Evolutionary conservation across 1,140 invertebrate species (phyloP), one percentile per base, ranked within the genome.

Genomic region (Epicauta chinensis): DNA sequence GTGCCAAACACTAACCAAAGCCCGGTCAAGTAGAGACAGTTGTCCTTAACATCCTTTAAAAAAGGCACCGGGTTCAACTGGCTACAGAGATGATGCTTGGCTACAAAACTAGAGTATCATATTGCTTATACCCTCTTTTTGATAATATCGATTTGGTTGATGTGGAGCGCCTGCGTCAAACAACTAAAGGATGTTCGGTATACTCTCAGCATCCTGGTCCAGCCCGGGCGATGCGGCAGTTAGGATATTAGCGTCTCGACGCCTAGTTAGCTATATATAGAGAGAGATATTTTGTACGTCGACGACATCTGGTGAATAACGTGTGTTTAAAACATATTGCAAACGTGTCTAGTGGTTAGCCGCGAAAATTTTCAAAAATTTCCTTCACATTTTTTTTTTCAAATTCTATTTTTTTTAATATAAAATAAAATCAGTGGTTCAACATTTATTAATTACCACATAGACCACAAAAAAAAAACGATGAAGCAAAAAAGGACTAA

Each of bases 141-240:
- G 53, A 63, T 60, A 58, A 64, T 65, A 65, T 65, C 63, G 63
- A 65, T 65, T n/a, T 58, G 49, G 23, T 23, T 7, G 23, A 39
- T 14, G 38, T 29, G 13, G 16, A 45, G 53, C 60, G 63, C 62
- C 43, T 51, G 61, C 60, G 56, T 59, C 48, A 23, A 37, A 32
- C n/a, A 52, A 60, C 36, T 49, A 57, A 56, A 58, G 56, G 62
- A 63, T 62, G 58, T 60, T 61, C 53, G 62, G 46, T 56, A 58
- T 53, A 61, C 64, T 23, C 7, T 61, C 64, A 66, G 64, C 64
- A 64, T 66, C 64, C 62, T 64, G 64, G 64, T 58, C 64, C 62
- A 61, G 60, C 62, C 64, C 64, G 62, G 64, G 64, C 64, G 61
- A 60, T 64, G 64, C 62, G 59, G 64, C 52, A 66, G 64, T 66